phyloP scores from a whole-genome alignment of 2,797 vertebrate genomes.

The Pteropus rufus region DNA sequence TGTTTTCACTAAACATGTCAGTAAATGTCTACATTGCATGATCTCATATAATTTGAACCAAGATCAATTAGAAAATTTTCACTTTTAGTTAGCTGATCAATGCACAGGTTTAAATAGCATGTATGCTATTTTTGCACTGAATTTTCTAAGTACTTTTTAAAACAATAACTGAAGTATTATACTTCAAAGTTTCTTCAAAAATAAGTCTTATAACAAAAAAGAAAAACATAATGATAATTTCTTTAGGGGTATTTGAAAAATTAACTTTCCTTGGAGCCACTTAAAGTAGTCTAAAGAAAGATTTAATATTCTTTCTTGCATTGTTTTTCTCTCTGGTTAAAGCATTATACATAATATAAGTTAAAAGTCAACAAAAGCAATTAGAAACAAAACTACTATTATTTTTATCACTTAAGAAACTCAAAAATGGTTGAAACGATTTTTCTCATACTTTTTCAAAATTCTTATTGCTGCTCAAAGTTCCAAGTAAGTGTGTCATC shows the following conservation, averaged over 20 bases:
- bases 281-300: background rate
- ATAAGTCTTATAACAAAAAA: background rate
- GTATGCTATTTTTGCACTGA: background rate
- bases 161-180: background rate
- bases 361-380: slow-evolving; percentile 41
- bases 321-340: background rate
- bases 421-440: background rate
- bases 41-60: background rate
- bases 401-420: background rate
- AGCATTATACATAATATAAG: background rate
- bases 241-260: background rate
- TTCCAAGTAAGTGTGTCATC: background rate
- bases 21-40: background rate
- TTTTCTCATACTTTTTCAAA: slow-evolving; percentile 26
- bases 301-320: background rate
- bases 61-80: slow-evolving; percentile 5
- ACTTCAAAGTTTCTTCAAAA: background rate
- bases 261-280: background rate
- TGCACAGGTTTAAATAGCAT: background rate
- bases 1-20: background rate
- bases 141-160: background rate
- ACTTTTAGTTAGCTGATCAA: slow-evolving; percentile 9
- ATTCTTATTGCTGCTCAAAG: slow-evolving; percentile 18
- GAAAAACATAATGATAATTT: background rate
- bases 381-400: background rate